Evolutionary conservation across 2,113 vertebrate genomes (phyloP), one percentile per base, ranked within the genome.

Genomic region (Prionailurus bengalensis): DNA sequence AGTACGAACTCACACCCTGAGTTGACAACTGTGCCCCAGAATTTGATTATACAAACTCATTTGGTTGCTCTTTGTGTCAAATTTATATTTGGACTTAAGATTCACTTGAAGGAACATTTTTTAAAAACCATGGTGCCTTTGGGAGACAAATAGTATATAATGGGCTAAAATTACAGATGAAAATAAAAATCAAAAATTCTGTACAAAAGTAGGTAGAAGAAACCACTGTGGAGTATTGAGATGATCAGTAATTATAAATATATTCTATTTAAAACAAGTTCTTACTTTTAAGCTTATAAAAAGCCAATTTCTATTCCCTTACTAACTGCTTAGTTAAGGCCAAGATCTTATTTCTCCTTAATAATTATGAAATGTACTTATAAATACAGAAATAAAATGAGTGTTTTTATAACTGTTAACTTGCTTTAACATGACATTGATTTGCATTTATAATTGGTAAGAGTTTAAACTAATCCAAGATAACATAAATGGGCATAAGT

Each of bases 381-480:
- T 94, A 89, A 93, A 85, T 74, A 74, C 5, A 89, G 66, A 97
- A 81, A 83, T 65, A 85, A 95, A 85, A 96, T 39, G 63, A 84
- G 42, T 93, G 93, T 94, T 97, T 78, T 81, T 81, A 94, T 9
- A 74, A 91, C 17, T 61, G 27, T n/a, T 93, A 81, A 89, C 53
- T 94, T 88, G 39, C n/a, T 96, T 94, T 96, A 95, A 83, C 3
- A 96, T 79, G 70, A 89, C n/a, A 92, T 29, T 95, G 53, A 96
- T 95, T 96, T 97, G 78, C 68, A 93, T 92, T 96, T 79, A 63
- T 70, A 96, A 93, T 85, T 87, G 93, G 21, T 79, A 93, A 95
- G 68, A 84, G 93, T 98, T 93, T 92, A 83, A 97, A 97, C 91
- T 95, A 96, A 97, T 79, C 95, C 73, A 96, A 96, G 48, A 70